Base-by-base conservation (phyloP, 1,140 invertebrate species). In the Drosophila melanica region DNA sequence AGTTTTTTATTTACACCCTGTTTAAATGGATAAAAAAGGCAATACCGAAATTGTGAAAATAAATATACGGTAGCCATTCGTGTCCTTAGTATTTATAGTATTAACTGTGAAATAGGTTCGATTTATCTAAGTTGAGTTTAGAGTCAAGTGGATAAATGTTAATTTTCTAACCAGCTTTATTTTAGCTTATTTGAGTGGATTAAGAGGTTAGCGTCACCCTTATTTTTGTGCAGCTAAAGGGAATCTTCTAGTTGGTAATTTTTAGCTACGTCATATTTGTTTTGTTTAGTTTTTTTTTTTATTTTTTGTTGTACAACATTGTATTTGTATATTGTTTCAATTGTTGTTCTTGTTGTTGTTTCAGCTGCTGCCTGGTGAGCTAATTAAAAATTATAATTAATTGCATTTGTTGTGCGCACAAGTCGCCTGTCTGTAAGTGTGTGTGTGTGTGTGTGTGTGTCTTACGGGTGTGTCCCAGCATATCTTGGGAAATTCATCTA, bases 341-440 rank as follows among this genome's bases (percentile, higher is more conserved):
- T 57, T 79, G 75, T 63, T 66, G 81, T 72, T 79, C 59, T 57
- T 79, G 77, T 50, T 60, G 11, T 7, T 60, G 42, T 16, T 45
- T 58, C 12, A 45, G 57, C 42, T 47, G 30, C 47, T 58, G 58
- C 47, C 58, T 58, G 66, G 54, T 57, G 75, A 86, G 82, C 79
- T 86, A 86, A 86, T 86, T 86, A 86, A 86, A 86, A 86, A 86
- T 86, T 86, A 86, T 86, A 86, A 86, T 87, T 86, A 86, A 86
- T 86, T 87, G 82, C 82, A 86, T 81, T 85, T 81, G 78, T 60
- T 78, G 81, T 79, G 77, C 74, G 78, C 81, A 75, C 81, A 69
- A 81, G 66, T 74, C 53, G 55, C 44, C 51, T 66, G 58, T 45
- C 30, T 57, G 53, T 37, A 20, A 33, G 44, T 65, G 42, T 58